Conservation (phyloP, 2,113 vertebrate genomes). For the Papio anubis region DNA sequence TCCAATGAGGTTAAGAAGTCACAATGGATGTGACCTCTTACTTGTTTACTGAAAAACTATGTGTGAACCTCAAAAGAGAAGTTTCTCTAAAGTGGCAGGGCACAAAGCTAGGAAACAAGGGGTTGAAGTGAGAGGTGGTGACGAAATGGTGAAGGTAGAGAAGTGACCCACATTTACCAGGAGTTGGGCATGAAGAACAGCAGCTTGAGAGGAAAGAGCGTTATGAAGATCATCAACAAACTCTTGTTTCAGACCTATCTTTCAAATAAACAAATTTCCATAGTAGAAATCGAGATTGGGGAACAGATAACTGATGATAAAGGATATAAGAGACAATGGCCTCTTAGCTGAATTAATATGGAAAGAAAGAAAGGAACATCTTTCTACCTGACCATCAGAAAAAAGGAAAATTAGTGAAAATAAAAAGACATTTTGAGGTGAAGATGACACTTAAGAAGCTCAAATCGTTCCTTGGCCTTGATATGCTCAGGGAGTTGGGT, state of each 20-base stretch:
- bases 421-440: neutral
- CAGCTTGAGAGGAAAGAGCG: neutral
- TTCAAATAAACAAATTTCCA: neutral
- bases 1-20: neutral
- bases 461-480: fast-evolving
- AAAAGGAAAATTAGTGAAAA: neutral
- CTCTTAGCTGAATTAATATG: neutral
- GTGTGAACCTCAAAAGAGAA: neutral
- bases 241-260: neutral
- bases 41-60: neutral
- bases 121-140: neutral
- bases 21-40: neutral
- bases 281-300: neutral
- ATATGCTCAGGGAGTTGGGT: neutral
- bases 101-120: neutral
- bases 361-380: neutral
- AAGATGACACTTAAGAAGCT: neutral
- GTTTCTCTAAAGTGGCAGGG: neutral
- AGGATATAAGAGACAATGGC: neutral
- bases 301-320: neutral
- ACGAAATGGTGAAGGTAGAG: neutral
- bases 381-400: neutral
- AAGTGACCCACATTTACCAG: neutral
- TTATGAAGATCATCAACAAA: neutral
- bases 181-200: neutral